Evolutionary conservation across 2,888 invertebrate species (phyloP), one percentile per base, ranked within the genome.

Genomic region (Himalopsyche anomala): DNA sequence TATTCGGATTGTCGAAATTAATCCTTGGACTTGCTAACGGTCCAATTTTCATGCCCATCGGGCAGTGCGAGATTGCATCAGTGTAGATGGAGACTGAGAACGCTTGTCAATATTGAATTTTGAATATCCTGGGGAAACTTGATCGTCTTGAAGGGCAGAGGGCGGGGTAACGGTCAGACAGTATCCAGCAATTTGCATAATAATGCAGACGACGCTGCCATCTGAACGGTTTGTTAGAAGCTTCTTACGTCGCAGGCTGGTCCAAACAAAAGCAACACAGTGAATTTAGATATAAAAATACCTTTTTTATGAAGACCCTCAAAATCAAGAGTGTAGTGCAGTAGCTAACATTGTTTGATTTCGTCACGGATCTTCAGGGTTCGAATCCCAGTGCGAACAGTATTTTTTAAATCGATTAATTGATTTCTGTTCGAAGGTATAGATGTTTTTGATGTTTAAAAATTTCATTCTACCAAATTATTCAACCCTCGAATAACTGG

Each of bases 171-270:
- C 84, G 80, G 84, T 84, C 84, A 84, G 84, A 69, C 84, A 38
- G 84, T 9, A 55, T 36, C 40, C 51, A 79, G 36, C 55, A 84
- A 84, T 84, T 84, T 84, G 54, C 84, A 84, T 84, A 84, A 84
- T 84, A 74, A 74, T 74, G 74, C 38, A 74, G 74, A 74, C 74
- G 74, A 36, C 74, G 74, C 36, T 36, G 36, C 74, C 74, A 36
- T 28, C 12, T 38, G 74, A 74, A 74, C 74, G 74, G 11, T 74
- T 74, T 74, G 74, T 36, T 4, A 74, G 74, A 74, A 36, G 74
- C 74, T 74, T 15, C 74, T 74, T 74, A 74, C 38, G 8, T 36
- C 38, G 74, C 74, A 36, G 5, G 36, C 36, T 36, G 36, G 12
- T 36, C 38, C 36, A 28, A 74, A 74, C 15, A 38, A 74, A 74